Conservation (phyloP, 2,888 invertebrate species). For the Lissocephala sabroskyi region DNA sequence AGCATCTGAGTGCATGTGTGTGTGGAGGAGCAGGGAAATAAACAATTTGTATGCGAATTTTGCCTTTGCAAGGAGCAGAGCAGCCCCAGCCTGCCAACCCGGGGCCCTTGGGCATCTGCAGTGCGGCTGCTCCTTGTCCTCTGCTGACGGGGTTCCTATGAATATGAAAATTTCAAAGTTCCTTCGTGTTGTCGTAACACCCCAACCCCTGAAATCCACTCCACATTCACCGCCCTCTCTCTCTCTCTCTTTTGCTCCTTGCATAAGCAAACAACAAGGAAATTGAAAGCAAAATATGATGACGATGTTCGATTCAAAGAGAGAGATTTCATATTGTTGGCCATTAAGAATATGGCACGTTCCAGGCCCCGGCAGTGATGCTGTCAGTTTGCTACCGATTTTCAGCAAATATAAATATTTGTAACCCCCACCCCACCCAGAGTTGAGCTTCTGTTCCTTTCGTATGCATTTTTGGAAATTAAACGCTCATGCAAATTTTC, state of each 20-base stretch:
- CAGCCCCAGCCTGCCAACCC: constrained; percentile 1
- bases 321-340: constrained; percentile 28
- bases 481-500: constrained; percentile 32
- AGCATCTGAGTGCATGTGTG: constrained; percentile 13
- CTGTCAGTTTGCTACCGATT: constrained; percentile 10
- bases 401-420: constrained; percentile 30
- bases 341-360: constrained; percentile 15
- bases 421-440: constrained; percentile 10
- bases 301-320: constrained; percentile 50
- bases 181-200: constrained; percentile 2
- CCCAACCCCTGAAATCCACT: too few species aligned
- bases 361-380: background rate
- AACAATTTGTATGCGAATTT: constrained; percentile 62
- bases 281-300: constrained; percentile 51
- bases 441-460: too few species aligned
- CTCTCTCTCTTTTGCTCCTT: constrained; percentile 2
- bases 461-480: constrained; percentile 20
- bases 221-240: too few species aligned
- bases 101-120: constrained; percentile 16
- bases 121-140: constrained; percentile 6
- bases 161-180: constrained; percentile 48
- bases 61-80: constrained; percentile 24
- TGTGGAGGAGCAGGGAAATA: constrained; percentile 29
- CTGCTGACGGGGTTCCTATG: constrained; percentile 36
- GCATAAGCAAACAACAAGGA: constrained; percentile 36